phyloP scores from a whole-genome alignment of 1,140 invertebrate species.

The Tetramorium simillimum region DNA sequence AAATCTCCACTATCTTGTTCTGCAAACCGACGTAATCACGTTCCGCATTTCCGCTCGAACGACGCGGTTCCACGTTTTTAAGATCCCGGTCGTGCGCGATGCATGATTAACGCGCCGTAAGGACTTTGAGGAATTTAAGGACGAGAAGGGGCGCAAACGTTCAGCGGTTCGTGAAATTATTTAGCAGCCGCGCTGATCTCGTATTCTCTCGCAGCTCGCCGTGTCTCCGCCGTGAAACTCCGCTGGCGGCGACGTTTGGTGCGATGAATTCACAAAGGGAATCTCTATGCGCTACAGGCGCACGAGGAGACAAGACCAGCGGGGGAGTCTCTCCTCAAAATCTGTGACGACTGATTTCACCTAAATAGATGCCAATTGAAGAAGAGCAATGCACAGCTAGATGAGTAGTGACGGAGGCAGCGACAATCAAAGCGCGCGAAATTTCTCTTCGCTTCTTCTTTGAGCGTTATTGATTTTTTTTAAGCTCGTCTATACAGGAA shows the following conservation, averaged over 20 bases:
- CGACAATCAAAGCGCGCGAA: neutral
- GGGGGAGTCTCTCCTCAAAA: slow-evolving; percentile 4
- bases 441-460: neutral
- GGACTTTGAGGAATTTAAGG: slow-evolving; percentile 46
- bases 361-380: slow-evolving; percentile 27
- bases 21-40: slow-evolving; percentile 3
- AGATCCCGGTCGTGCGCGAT: neutral
- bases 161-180: slow-evolving; percentile 52
- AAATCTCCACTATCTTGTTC: neutral
- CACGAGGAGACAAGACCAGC: neutral
- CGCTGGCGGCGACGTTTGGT: neutral
- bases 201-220: slow-evolving; percentile 42
- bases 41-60: neutral
- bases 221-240: slow-evolving; percentile 36
- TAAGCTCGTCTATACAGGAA: neutral
- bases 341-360: neutral
- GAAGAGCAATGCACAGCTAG: neutral
- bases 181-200: slow-evolving; percentile 47
- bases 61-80: neutral
- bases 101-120: slow-evolving; percentile 42
- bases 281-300: slow-evolving; percentile 20
- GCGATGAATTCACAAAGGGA: slow-evolving; percentile 49
- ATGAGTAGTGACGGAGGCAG: neutral
- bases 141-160: neutral
- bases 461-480: neutral